phyloP scores from a whole-genome alignment of 2,888 invertebrate species.

The Protophormia terraenovae region DNA sequence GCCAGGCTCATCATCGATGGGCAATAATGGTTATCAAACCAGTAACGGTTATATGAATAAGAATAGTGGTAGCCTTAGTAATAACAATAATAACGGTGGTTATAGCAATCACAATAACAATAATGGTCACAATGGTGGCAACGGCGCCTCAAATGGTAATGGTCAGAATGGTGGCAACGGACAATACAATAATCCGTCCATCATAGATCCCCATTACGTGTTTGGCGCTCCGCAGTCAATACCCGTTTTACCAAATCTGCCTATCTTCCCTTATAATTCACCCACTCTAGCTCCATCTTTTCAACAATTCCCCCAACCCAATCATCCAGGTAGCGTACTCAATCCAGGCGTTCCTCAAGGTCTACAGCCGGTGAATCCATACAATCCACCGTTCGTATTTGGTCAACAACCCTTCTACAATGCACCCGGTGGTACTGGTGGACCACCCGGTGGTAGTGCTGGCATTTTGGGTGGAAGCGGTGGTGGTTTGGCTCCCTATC shows the following conservation, averaged over 20 bases:
- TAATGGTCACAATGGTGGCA: constrained; percentile 65
- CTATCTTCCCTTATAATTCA: constrained; percentile 80
- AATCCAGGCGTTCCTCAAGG: constrained; percentile 79
- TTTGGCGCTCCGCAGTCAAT: constrained; percentile 80
- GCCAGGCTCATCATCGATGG: constrained; percentile 59
- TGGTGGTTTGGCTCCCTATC: constrained; percentile 76
- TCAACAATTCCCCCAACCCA: constrained; percentile 81
- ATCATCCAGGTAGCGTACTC: constrained; percentile 80
- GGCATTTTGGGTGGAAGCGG: constrained; percentile 72
- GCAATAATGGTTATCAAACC: constrained; percentile 64
- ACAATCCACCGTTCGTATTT: constrained; percentile 80
- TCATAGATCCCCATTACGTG: constrained; percentile 80
- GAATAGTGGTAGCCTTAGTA: constrained; percentile 49
- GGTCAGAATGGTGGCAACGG: constrained; percentile 70
- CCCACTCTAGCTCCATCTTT: constrained; percentile 79
- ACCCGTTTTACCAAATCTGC: constrained; percentile 79
- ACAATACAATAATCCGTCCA: constrained; percentile 79
- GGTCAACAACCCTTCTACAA: constrained; percentile 79
- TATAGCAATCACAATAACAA: constrained; percentile 67
- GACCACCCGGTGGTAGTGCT: constrained; percentile 78
- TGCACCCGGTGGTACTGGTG: constrained; percentile 79
- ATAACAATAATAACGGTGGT: constrained; percentile 68
- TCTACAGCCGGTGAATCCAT: constrained; percentile 80
- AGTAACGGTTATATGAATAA: constrained; percentile 65
- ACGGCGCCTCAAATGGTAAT: constrained; percentile 65